These are phyloP conservation scores for Ashinkailepas kermadecensis DNA, from an alignment of 2,888 invertebrate genomes.

Conservation along the genomic window DNA sequence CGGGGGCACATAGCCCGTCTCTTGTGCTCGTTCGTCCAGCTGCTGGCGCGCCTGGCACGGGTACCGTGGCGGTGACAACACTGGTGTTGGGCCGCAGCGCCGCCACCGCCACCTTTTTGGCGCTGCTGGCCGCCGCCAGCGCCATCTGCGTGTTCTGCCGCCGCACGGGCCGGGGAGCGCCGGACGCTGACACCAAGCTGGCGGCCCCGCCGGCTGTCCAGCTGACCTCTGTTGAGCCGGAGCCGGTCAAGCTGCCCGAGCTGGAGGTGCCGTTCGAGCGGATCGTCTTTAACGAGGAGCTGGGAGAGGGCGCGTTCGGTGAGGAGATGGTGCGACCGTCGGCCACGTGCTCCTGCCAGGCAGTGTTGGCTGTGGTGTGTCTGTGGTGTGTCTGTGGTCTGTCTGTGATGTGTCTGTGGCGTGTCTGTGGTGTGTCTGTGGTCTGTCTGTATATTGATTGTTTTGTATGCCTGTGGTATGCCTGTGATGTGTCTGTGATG, in stretches of 20 bases:
- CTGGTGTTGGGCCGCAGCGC: not conserved
- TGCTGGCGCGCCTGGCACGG: too few relatives aligned
- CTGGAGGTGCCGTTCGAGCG: slow-evolving; percentile 79
- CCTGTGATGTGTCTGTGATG: too few relatives aligned
- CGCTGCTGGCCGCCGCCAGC: not conserved
- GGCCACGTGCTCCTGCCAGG: too few relatives aligned
- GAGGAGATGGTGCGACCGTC: slow-evolving; percentile 36
- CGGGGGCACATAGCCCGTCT: too few relatives aligned
- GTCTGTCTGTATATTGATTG: too few relatives aligned
- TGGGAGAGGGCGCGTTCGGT: slow-evolving; percentile 95
- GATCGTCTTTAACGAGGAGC: slow-evolving; percentile 77
- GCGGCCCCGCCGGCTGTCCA: slow-evolving; percentile 46
- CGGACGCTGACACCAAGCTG: not conserved
- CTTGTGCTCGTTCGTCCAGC: too few relatives aligned
- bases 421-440: too few relatives aligned
- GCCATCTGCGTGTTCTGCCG: not conserved
- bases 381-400: too few relatives aligned
- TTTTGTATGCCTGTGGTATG: too few relatives aligned
- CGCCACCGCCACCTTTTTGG: not conserved
- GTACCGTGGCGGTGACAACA: not conserved
- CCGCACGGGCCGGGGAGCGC: not conserved
- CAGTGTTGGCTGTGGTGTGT: too few relatives aligned
- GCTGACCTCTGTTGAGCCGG: slow-evolving; percentile 45
- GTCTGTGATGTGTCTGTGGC: too few relatives aligned
- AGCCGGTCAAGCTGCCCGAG: slow-evolving; percentile 45